A percentile compares a stretch with the other conserved stretches of the same genome.
phyloP scores from a whole-genome alignment of 1,140 invertebrate genomes.

The Achatina immaculata region DNA sequence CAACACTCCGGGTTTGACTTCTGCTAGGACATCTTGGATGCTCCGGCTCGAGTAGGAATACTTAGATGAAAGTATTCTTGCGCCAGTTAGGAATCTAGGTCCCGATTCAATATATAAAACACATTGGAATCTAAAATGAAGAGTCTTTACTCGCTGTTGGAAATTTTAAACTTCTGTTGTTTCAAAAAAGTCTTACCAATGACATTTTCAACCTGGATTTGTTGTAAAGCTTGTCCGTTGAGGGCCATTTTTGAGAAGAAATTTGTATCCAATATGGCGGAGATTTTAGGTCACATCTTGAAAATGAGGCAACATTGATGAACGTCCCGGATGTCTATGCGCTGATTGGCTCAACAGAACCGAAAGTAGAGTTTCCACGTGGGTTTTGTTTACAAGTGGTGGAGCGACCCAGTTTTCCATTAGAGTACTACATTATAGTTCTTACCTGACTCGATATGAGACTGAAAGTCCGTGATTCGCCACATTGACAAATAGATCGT shows the following conservation, averaged over 20 bases:
- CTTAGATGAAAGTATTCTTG: slow-evolving; percentile 31
- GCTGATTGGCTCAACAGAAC: slow-evolving; percentile 34
- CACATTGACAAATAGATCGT: slow-evolving; percentile 1
- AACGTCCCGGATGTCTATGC: slow-evolving; percentile 36
- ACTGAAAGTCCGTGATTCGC: background rate
- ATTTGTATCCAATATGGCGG: slow-evolving; percentile 65
- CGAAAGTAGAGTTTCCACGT: slow-evolving; percentile 23
- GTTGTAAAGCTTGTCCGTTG: slow-evolving; percentile 53
- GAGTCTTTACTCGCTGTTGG: background rate
- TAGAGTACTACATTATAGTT: background rate
- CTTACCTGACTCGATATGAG: background rate
- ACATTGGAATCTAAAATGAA: background rate
- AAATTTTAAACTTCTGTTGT: background rate
- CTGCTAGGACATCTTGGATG: background rate
- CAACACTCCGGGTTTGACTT: no score
- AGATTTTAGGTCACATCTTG: slow-evolving; percentile 9
- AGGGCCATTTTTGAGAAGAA: slow-evolving; percentile 60
- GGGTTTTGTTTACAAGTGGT: background rate
- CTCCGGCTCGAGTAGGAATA: slow-evolving; percentile 53
- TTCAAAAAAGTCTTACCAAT: slow-evolving; percentile 51
- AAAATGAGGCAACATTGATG: slow-evolving; percentile 37
- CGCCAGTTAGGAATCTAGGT: slow-evolving; percentile 39
- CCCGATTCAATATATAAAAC: slow-evolving; percentile 9
- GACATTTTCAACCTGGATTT: slow-evolving; percentile 65
- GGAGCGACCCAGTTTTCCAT: background rate